phyloP scores from a whole-genome alignment of 2,113 vertebrate genomes.

The Microcebus murinus region DNA sequence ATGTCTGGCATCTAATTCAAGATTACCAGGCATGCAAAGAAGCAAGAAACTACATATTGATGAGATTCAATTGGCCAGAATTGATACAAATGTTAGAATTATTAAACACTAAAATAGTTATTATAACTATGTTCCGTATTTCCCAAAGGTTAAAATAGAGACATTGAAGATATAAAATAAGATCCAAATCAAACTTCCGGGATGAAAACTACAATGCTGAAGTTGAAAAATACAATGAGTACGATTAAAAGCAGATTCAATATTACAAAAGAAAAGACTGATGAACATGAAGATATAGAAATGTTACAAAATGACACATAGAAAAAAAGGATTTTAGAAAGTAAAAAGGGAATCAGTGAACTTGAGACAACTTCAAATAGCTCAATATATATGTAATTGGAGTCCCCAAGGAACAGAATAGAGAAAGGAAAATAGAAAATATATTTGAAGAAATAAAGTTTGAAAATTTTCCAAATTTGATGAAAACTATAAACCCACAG shows the following conservation, averaged over 20 bases:
- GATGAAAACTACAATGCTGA: not conserved
- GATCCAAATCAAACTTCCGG: not conserved
- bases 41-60: not conserved
- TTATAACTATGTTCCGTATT: not conserved
- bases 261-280: not conserved
- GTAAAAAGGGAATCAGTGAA: not conserved
- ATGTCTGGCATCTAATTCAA: not conserved
- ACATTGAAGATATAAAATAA: conserved; percentile 4
- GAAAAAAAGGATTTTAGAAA: not conserved
- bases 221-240: not conserved
- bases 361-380: not conserved
- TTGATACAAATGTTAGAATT: not conserved
- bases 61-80: not conserved
- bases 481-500: not conserved
- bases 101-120: not conserved
- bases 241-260: not conserved
- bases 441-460: not conserved
- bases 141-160: not conserved
- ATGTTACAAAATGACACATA: not conserved
- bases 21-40: not conserved
- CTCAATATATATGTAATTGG: not conserved
- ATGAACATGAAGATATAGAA: not conserved
- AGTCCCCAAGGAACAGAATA: not conserved
- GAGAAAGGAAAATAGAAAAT: not conserved
- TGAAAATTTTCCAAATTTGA: conserved; percentile 2